Evolutionary conservation across 2,888 invertebrate species (phyloP).

Genomic region (Aphidoletes aphidimyza): DNA sequence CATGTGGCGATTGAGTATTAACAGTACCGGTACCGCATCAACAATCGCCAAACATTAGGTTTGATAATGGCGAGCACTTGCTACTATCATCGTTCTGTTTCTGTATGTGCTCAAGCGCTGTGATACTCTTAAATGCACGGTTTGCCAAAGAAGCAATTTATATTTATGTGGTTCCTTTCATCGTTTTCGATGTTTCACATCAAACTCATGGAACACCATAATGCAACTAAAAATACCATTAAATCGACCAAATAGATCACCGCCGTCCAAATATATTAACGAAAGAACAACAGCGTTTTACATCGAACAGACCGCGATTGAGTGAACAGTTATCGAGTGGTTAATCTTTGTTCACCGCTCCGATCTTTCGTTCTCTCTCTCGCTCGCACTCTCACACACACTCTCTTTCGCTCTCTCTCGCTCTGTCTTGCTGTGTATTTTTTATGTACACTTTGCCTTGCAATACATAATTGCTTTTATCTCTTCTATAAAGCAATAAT

Average conservation of each 20-base stretch:
- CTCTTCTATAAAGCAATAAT: slow-evolving; percentile 52
- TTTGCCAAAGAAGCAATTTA: slow-evolving; percentile 45
- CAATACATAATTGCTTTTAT: slow-evolving; percentile 32
- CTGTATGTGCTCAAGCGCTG: background rate
- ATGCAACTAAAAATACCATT: slow-evolving; percentile 48
- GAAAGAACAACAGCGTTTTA: slow-evolving; percentile 19
- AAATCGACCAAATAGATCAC: slow-evolving; percentile 54
- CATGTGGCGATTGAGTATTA: slow-evolving; percentile 34
- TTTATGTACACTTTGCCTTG: background rate
- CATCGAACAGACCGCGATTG: slow-evolving; percentile 12
- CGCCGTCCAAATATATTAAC: slow-evolving; percentile 36
- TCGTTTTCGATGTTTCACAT: background rate
- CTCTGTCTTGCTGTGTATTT: background rate
- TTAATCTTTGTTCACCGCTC: background rate
- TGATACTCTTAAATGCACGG: background rate
- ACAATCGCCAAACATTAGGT: slow-evolving; percentile 39
- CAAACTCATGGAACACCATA: slow-evolving; percentile 37
- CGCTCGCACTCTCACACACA: no score
- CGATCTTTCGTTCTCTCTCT: background rate
- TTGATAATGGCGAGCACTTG: slow-evolving; percentile 32
- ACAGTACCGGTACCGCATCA: background rate
- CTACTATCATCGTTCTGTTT: slow-evolving; percentile 9
- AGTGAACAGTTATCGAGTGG: slow-evolving; percentile 19
- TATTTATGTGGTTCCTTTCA: slow-evolving; percentile 32
- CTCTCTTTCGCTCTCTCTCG: no score